Conservation (phyloP, 2,797 vertebrate genomes). For the Oophaga sylvatica region DNA sequence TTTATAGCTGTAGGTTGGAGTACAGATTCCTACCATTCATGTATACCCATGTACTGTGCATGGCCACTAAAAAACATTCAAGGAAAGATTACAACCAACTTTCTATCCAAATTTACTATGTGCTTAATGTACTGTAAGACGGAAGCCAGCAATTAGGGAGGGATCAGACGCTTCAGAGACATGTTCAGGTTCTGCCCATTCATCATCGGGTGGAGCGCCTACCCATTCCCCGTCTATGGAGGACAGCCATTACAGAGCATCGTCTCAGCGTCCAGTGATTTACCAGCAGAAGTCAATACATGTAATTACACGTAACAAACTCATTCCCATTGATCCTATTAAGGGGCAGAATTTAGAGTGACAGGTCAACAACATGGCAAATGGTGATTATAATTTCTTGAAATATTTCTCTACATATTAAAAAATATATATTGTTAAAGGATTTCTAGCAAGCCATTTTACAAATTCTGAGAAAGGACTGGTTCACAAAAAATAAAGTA, state of each 20-base stretch:
- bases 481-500: background rate
- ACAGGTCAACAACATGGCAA: slow-evolving; percentile 56
- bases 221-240: slow-evolving; percentile 63
- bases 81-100: background rate
- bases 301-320: slow-evolving; percentile 71
- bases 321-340: slow-evolving; percentile 67
- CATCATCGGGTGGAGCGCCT: slow-evolving; percentile 58
- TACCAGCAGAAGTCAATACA: slow-evolving; percentile 68
- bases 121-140: slow-evolving; percentile 26
- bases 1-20: background rate
- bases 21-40: background rate
- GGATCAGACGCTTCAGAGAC: slow-evolving; percentile 42
- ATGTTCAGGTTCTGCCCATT: slow-evolving; percentile 50
- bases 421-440: background rate
- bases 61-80: background rate
- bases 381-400: slow-evolving; percentile 16
- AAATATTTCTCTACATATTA: background rate
- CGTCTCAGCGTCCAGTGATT: slow-evolving; percentile 65
- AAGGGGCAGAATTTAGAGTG: slow-evolving; percentile 65
- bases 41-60: background rate
- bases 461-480: background rate
- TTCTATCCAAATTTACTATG: slow-evolving; percentile 3
- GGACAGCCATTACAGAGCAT: slow-evolving; percentile 60
- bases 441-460: background rate
- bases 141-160: slow-evolving; percentile 34